Evolutionary conservation across 1,140 invertebrate genomes (phyloP).

Genomic region (Trichonephila clavata): DNA sequence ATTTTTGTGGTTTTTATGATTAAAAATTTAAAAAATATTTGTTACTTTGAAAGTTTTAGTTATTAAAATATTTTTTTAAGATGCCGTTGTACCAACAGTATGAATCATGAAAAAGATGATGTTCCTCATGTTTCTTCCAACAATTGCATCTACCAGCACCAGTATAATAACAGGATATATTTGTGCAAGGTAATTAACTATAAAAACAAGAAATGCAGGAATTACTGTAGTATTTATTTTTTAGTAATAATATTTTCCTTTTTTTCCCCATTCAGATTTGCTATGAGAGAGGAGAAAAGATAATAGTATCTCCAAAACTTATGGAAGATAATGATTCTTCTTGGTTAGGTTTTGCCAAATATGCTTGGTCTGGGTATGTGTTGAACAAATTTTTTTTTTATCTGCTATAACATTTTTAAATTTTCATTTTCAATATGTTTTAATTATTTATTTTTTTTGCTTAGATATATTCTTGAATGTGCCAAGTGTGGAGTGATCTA

Average conservation of each 20-base stretch:
- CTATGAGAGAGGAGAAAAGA: constrained; percentile 84
- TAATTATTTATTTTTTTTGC: constrained; percentile 60
- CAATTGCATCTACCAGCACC: constrained; percentile 88
- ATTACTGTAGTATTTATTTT: not conserved
- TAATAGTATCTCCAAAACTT: constrained; percentile 85
- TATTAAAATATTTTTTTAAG: constrained; percentile 64
- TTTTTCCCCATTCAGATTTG: constrained; percentile 80
- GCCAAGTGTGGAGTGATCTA: constrained; percentile 91
- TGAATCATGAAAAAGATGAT: constrained; percentile 89
- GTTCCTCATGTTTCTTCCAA: constrained; percentile 84
- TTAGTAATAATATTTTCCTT: not conserved
- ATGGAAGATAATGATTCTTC: constrained; percentile 85
- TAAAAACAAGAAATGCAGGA: not conserved
- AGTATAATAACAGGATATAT: constrained; percentile 89
- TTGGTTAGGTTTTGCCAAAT: constrained; percentile 88
- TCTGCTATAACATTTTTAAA: not conserved
- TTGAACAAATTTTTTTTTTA: not conserved
- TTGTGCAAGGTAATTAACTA: constrained; percentile 85
- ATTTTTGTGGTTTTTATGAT: not conserved
- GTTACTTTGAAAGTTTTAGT: too few relatives aligned
- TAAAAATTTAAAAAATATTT: not conserved
- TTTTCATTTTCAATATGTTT: too few relatives aligned
- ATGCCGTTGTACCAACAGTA: constrained; percentile 86
- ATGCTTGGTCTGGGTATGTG: constrained; percentile 89
- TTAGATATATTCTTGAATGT: constrained; percentile 89